A percentile compares a stretch with the other conserved stretches of the same genome.
These are phyloP conservation scores for Aleiodes alternator DNA, from an alignment of 2,888 invertebrate genomes.

Conservation along the genomic window DNA sequence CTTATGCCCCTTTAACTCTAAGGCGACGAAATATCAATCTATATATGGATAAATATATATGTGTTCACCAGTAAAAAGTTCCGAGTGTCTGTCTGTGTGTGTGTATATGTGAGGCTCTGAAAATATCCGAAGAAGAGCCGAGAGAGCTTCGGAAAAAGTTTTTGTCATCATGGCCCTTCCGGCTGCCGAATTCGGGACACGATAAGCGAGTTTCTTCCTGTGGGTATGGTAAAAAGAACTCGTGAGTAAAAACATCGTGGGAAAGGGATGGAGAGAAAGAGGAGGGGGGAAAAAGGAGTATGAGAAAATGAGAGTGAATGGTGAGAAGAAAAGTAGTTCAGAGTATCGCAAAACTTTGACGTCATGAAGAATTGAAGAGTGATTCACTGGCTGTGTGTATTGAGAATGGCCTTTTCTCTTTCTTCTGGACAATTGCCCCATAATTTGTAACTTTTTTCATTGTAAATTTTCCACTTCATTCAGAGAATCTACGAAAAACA, in stretches of 20 bases:
- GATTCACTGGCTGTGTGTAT: slow-evolving; percentile 7
- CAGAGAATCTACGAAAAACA: too few relatives aligned
- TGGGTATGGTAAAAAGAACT: slow-evolving; percentile 8
- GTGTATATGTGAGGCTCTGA: slow-evolving; percentile 21
- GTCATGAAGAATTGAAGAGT: slow-evolving; percentile 35
- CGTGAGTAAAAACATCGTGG: neutral
- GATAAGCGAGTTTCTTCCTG: slow-evolving; percentile 45
- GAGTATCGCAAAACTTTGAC: slow-evolving; percentile 41
- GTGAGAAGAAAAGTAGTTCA: slow-evolving; percentile 40
- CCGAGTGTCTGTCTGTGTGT: too few relatives aligned
- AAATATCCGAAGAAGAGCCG: slow-evolving; percentile 3
- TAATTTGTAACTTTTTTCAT: slow-evolving; percentile 30
- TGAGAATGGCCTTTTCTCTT: slow-evolving; percentile 7
- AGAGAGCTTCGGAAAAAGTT: slow-evolving; percentile 30
- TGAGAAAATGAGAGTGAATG: slow-evolving; percentile 23
- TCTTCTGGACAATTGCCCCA: slow-evolving; percentile 36
- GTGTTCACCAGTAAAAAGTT: slow-evolving; percentile 28
- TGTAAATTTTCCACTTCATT: slow-evolving; percentile 11
- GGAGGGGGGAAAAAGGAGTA: neutral
- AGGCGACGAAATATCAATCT: too few relatives aligned
- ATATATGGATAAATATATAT: neutral
- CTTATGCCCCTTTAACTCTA: too few relatives aligned
- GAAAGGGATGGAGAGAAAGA: neutral
- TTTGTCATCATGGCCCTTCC: slow-evolving; percentile 34
- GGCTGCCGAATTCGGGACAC: slow-evolving; percentile 34